Base-by-base conservation (phyloP, 2,888 invertebrate species). In the Lucinisca nassula region DNA sequence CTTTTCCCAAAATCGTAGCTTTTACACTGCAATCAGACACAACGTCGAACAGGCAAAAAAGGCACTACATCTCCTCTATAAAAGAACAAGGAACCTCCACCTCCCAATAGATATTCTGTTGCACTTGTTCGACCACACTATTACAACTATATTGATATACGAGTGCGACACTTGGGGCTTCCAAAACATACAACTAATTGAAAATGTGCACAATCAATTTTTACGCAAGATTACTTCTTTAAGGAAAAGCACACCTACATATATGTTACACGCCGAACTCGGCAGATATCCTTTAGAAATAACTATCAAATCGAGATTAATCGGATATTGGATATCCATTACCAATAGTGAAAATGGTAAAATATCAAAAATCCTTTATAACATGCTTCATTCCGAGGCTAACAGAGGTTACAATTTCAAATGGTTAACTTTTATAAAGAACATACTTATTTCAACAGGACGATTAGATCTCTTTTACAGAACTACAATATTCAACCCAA, bases 261-360 rank as follows among this genome's bases (percentile, higher is more conserved):
- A 79, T 38, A 79, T 79, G 61, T 21, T 79, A n/a, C 58, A 79
- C 38, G 79, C 27, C 8, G 79, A 79, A 40, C 32, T 58, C 2
- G 61, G 79, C 10, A 1, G 79, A 10, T 21, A 10, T 24, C 67
- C 79, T n/a, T 8, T 79, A 8, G 61, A 37, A 1, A 61, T 67
- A 12, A 37, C 8, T 2, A 79, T 79, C 0, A 79, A 67, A 37
- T 32, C 67, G 6, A 61, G 67, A 35, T 67, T 79, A 37, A 79
- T 79, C n/a, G 55, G 35, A 14, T 79, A 40, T 30, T 79, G 79
- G 79, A 79, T 35, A 35, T 35, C 35, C 17, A 4, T 70, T 6
- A 30, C 27, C 10, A 32, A 70, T 14, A 30, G 70, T 10, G 37
- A 70, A 10, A 37, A 70, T 70, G 12, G 27, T 14, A 70, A 70